These are phyloP conservation scores for Caenorhabditis japonica DNA, from an alignment of 2,888 invertebrate genomes.

Conservation along the genomic window DNA sequence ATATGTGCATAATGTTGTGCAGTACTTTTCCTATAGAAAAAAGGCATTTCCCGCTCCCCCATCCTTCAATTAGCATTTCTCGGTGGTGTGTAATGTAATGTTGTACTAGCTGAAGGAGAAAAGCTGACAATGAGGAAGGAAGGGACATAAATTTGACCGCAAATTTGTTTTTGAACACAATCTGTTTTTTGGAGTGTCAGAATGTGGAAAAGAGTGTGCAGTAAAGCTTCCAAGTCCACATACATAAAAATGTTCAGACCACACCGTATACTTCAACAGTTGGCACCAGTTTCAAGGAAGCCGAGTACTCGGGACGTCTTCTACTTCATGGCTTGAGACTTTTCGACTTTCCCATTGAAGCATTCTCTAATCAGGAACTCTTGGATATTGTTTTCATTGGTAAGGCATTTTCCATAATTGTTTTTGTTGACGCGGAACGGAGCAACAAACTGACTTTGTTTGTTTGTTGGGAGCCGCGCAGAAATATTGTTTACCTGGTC, in stretches of 20 bases:
- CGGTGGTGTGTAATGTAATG: conserved; percentile 18
- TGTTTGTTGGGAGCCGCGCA: conserved; percentile 5
- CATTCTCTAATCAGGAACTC: conserved; percentile 43
- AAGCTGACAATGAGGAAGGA: too few relatives aligned
- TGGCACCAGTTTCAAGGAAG: conserved; percentile 47
- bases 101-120: conserved; percentile 42
- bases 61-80: too few relatives aligned
- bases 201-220: conserved; percentile 43
- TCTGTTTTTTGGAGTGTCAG: conserved; percentile 33
- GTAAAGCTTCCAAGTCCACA: conserved; percentile 29
- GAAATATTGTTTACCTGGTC: conserved; percentile 15
- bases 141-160: conserved; percentile 39
- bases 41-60: too few relatives aligned
- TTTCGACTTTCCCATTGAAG: conserved; percentile 45
- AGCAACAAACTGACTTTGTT: conserved; percentile 2
- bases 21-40: too few relatives aligned
- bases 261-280: conserved; percentile 48
- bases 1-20: too few relatives aligned
- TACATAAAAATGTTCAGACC: conserved; percentile 39
- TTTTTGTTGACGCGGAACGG: conserved; percentile 16
- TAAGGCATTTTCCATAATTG: background rate
- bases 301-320: conserved; percentile 50
- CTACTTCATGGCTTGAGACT: conserved; percentile 45
- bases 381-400: conserved; percentile 52
- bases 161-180: conserved; percentile 35